Evolutionary conservation across 2,888 invertebrate genomes (phyloP).

Genomic region (Acronicta aceris): DNA sequence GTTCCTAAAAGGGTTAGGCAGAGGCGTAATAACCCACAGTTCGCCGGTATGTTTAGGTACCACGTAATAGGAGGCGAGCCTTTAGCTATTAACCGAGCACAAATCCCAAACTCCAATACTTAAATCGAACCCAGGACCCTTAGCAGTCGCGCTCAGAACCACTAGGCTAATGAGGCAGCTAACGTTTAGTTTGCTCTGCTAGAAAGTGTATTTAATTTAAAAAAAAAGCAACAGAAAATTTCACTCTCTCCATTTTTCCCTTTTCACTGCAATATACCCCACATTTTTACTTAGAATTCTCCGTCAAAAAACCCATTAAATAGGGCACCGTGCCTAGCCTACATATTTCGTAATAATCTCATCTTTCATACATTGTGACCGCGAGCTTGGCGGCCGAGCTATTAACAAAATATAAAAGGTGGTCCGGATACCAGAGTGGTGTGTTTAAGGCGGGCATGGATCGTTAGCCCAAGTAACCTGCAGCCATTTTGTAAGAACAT

Average conservation of each 20-base stretch:
- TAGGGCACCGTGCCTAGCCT: slow-evolving; percentile 39
- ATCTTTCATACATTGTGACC: slow-evolving; percentile 55
- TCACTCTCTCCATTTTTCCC: no score
- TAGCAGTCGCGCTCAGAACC: no score
- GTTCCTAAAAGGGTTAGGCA: no score
- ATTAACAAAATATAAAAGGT: slow-evolving; percentile 61
- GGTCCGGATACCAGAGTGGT: slow-evolving; percentile 50
- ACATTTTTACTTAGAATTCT: slow-evolving; percentile 22
- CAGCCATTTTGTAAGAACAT: slow-evolving; percentile 54
- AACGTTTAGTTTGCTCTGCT: no score
- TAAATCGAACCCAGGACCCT: no score
- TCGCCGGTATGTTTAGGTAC: no score
- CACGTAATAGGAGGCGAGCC: no score
- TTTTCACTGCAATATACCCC: not conserved
- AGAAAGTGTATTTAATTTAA: not conserved
- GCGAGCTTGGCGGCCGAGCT: slow-evolving; percentile 47
- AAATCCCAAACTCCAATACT: no score
- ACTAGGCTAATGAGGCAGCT: no score
- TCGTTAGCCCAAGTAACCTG: slow-evolving; percentile 53
- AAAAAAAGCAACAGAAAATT: no score
- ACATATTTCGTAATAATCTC: slow-evolving; percentile 60
- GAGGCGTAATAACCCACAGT: no score
- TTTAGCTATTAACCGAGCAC: no score
- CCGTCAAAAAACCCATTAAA: slow-evolving; percentile 32
- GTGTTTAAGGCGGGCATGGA: slow-evolving; percentile 55